Conservation (phyloP, 1,140 invertebrate species). For the Palaemon carinicauda region DNA sequence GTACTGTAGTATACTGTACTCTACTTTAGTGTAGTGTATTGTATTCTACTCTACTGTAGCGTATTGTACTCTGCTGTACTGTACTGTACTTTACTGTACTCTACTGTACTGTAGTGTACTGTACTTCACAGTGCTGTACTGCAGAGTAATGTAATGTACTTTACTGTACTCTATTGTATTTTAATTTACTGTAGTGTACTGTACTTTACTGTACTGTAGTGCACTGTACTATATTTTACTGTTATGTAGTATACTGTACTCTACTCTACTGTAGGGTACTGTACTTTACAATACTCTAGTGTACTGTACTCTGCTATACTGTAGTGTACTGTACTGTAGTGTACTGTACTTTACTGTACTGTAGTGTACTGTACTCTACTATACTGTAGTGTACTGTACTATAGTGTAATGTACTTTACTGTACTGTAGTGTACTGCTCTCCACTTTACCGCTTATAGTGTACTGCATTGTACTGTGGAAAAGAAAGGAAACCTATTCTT, state of each 20-base stretch:
- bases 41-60: conserved; percentile 44
- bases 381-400: too few species aligned
- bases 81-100: too few species aligned
- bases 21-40: conserved; percentile 51
- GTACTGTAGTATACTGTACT: conserved; percentile 57
- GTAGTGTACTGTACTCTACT: too few species aligned
- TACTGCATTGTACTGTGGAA: conserved; percentile 38
- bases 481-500: too few species aligned
- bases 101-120: conserved; percentile 55
- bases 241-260: conserved; percentile 55
- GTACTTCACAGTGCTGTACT: conserved; percentile 48
- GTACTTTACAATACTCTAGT: conserved; percentile 59
- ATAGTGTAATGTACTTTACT: too few species aligned
- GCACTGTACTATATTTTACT: conserved; percentile 52
- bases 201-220: too few species aligned
- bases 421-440: conserved; percentile 52
- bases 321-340: conserved; percentile 47
- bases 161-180: conserved; percentile 46
- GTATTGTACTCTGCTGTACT: conserved; percentile 38
- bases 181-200: conserved; percentile 18
- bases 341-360: too few species aligned
- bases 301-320: conserved; percentile 49
- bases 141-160: conserved; percentile 39
- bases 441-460: conserved; percentile 52
- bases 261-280: conserved; percentile 59